Evolutionary conservation across 2,888 invertebrate genomes (phyloP).

Genomic region (Dolichomitus sp.): DNA sequence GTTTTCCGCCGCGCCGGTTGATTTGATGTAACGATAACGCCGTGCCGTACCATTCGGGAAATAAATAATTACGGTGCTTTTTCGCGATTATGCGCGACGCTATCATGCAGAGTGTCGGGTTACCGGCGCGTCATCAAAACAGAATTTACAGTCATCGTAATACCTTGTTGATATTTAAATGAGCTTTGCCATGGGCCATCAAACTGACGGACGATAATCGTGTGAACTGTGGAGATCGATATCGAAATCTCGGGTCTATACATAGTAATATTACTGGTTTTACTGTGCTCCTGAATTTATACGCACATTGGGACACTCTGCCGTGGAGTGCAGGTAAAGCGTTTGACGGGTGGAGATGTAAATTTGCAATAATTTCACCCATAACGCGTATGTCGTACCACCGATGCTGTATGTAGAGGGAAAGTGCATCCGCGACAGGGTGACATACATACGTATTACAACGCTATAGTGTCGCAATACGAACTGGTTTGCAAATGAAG

Average conservation of each 20-base stretch:
- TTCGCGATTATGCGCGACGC: conserved; percentile 10
- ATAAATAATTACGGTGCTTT: conserved; percentile 28
- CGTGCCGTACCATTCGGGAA: background rate
- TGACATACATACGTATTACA: conserved; percentile 21
- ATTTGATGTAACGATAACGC: conserved; percentile 56
- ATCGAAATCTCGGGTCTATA: conserved; percentile 38
- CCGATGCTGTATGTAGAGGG: conserved; percentile 29
- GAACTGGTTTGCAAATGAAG: conserved; percentile 57
- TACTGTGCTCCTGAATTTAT: conserved; percentile 20
- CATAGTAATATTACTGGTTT: conserved; percentile 4
- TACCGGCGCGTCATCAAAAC: conserved; percentile 9
- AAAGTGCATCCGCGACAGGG: conserved; percentile 33
- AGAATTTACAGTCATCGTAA: conserved; percentile 56
- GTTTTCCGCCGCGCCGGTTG: conserved; percentile 22
- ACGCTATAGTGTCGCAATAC: conserved; percentile 17
- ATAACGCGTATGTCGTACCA: conserved; percentile 58
- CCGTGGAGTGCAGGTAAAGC: conserved; percentile 43
- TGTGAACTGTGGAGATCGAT: conserved; percentile 36
- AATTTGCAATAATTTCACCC: conserved; percentile 67
- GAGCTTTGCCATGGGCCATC: conserved; percentile 37
- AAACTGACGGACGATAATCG: conserved; percentile 45
- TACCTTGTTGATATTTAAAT: conserved; percentile 65
- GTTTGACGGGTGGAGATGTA: conserved; percentile 63
- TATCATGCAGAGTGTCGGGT: background rate
- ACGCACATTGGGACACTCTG: background rate